Base-by-base conservation (phyloP, 2,888 invertebrate genomes). In the Eudasyphora cyanicolor region DNA sequence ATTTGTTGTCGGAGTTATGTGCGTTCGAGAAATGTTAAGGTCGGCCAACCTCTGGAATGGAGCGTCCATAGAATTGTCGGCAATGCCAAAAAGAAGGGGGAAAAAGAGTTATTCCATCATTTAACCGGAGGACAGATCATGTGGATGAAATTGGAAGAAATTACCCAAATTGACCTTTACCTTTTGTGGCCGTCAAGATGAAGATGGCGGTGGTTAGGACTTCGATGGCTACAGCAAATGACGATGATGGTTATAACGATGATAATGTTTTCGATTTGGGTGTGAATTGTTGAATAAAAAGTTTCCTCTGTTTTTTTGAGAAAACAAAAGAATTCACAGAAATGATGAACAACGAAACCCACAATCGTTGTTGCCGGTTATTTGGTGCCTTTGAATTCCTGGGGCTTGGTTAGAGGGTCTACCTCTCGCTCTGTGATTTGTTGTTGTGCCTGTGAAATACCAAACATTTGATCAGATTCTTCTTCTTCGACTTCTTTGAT, bases 391-490 rank as follows among this genome's bases (percentile, higher is more conserved):
- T 42, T 6, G n/a, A 42, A 67, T 67, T 67, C 67, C 64, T 64
- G 64, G 12, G 38, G 19, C 38, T 64, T 17, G 17, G 29, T 64
- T 60, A 17, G 62, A 19, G 29, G 19, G 19, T 5, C 19, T 35
- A 24, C 19, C 51, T 19, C 4, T 54, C n/a, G n/a, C n/a, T n/a
- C n/a, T n/a, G n/a, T n/a, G n/a, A n/a, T n/a, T 32, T 60, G 32
- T 60, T 29, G 14, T 60, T 29, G 32, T 60, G 24, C n/a, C 60
- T 38, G 67, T 14, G 67, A 21, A 67, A 67, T 67, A 67, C 21
- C 24, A 67, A 67, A 67, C 24, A 67, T 67, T 42, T 67, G 67
- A 42, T 67, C 38, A 42, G 67, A 42, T 67, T 67, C 64, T 67
- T 67, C n/a, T n/a, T n/a, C n/a, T n/a, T n/a, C n/a, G n/a, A n/a